Evolutionary conservation across 2,113 vertebrate species (phyloP).

Genomic region (Hippocampus comes): DNA sequence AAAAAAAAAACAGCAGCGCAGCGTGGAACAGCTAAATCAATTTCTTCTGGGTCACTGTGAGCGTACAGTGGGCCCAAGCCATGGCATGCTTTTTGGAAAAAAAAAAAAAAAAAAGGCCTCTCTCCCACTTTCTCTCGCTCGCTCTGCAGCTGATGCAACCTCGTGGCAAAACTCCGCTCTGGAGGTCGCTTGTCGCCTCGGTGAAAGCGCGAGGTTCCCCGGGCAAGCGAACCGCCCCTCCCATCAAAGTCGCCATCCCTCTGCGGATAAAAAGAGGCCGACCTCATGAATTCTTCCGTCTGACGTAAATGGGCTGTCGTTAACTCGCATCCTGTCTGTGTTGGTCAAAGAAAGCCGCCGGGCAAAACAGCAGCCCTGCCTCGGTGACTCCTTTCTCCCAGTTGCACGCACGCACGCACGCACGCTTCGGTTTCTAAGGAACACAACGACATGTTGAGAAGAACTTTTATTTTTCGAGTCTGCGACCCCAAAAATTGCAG

Average conservation of each 20-base stretch:
- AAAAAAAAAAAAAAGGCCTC: constrained; percentile 21
- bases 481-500: no score
- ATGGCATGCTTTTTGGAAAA: constrained; percentile 2
- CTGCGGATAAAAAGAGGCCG: constrained; percentile 40
- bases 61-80: background rate
- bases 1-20: background rate
- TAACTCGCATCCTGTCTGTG: constrained; percentile 63
- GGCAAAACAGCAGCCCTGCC: constrained; percentile 26
- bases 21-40: constrained; percentile 30
- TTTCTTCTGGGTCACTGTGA: constrained; percentile 24
- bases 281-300: constrained; percentile 52
- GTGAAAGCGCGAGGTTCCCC: constrained; percentile 57
- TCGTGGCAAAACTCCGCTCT: constrained; percentile 49
- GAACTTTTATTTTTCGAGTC: no score
- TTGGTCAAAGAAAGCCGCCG: constrained; percentile 44
- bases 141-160: constrained; percentile 61
- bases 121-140: constrained; percentile 24
- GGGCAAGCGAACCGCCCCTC: constrained; percentile 22
- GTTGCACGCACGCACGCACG: background rate
- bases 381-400: constrained; percentile 8
- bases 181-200: constrained; percentile 47
- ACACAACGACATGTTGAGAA: no score
- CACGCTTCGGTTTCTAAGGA: background rate
- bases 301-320: constrained; percentile 61
- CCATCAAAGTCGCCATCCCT: background rate